phyloP scores from a whole-genome alignment of 2,113 vertebrate genomes.

The Cynoglossus semilaevis region DNA sequence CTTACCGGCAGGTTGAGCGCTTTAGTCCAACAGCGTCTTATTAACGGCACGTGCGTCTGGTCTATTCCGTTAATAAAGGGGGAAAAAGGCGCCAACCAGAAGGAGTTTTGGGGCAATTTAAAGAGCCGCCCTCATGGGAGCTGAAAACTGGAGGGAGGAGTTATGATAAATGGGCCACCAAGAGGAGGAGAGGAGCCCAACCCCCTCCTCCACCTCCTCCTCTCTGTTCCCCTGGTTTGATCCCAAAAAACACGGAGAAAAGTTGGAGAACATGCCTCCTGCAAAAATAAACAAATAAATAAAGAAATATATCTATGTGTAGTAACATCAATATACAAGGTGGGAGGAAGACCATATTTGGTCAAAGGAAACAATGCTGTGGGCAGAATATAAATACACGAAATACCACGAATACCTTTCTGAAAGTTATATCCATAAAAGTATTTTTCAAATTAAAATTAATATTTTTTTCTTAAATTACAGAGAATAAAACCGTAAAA shows the following conservation, averaged over 20 bases:
- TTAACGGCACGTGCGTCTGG: conserved; percentile 59
- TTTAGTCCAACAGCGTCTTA: conserved; percentile 54
- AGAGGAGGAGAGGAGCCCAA: conserved; percentile 44
- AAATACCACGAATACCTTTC: no score
- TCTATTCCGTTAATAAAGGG: conserved; percentile 63
- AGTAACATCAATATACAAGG: no score
- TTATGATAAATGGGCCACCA: conserved; percentile 74
- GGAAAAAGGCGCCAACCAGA: conserved; percentile 69
- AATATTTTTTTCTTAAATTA: no score
- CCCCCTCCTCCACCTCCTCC: conserved; percentile 7
- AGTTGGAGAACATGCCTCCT: conserved; percentile 6
- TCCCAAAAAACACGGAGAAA: conserved; percentile 17
- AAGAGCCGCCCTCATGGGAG: conserved; percentile 74
- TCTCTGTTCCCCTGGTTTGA: conserved; percentile 32
- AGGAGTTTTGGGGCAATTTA: conserved; percentile 75
- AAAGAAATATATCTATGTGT: no score
- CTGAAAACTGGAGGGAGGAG: conserved; percentile 69
- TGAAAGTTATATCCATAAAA: no score
- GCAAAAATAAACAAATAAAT: not conserved
- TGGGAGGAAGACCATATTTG: no score
- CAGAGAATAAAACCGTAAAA: no score
- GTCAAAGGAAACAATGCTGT: no score
- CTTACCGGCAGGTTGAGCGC: conserved; percentile 61
- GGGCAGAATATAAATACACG: no score
- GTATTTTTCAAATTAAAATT: no score